These are phyloP conservation scores for Pseudonaja textilis DNA, from an alignment of 2,113 vertebrate genomes.

Conservation along the genomic window DNA sequence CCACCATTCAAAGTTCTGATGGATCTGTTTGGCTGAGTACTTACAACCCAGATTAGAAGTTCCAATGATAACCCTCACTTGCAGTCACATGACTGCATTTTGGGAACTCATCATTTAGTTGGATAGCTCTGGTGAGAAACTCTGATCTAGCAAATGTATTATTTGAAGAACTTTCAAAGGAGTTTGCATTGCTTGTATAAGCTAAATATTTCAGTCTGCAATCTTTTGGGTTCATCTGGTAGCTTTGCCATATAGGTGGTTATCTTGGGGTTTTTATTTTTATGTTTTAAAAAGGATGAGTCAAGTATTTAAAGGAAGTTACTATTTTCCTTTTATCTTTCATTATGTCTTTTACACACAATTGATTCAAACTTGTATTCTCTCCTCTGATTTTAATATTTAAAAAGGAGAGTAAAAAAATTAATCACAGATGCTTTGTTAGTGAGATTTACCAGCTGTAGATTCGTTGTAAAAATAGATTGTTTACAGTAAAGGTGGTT, in stretches of 20 bases:
- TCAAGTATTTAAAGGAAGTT: constrained; percentile 20
- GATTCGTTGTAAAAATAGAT: constrained; percentile 31
- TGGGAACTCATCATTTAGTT: neutral
- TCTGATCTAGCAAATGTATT: neutral
- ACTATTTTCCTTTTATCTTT: constrained; percentile 7
- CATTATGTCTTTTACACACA: constrained; percentile 29
- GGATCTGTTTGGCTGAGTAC: no score
- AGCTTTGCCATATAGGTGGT: neutral
- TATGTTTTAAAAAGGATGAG: neutral
- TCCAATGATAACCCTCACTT: no score
- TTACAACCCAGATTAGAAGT: no score
- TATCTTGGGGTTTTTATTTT: constrained; percentile 10
- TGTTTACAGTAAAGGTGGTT: constrained; percentile 31
- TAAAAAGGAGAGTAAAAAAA: constrained; percentile 21
- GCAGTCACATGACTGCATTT: no score
- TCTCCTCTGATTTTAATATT: constrained; percentile 20
- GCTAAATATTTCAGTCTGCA: constrained; percentile 7
- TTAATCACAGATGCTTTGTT: constrained; percentile 34
- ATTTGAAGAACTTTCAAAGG: neutral
- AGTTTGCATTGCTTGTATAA: neutral
- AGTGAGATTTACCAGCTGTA: constrained; percentile 27
- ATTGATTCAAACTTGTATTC: constrained; percentile 27
- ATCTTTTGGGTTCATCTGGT: neutral
- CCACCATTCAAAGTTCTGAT: no score
- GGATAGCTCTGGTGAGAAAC: neutral